Evolutionary conservation across 37 sponge, comb jelly and placozoan species (phyloP).

Genomic region (Ephydatia muelleri): DNA sequence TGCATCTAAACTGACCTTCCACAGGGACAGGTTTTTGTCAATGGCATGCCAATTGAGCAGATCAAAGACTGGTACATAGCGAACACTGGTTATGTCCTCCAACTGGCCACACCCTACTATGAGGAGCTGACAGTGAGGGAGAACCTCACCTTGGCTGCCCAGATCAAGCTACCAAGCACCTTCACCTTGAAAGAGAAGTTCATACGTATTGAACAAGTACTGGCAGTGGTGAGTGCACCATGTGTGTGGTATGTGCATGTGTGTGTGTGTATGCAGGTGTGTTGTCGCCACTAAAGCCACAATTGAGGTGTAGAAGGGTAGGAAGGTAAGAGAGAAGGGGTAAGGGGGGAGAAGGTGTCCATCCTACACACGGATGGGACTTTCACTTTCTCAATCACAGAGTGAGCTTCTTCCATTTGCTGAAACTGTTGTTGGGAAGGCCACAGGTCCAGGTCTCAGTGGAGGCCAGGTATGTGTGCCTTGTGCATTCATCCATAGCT

Average conservation of each 20-base stretch:
- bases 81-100: constrained; percentile 44
- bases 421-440: constrained; percentile 73
- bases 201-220: constrained; percentile 25
- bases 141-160: constrained; percentile 42
- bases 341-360: background rate
- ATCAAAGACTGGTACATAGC: constrained; percentile 24
- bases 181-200: constrained; percentile 7
- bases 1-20: constrained; percentile 9
- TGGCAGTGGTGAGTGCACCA: constrained; percentile 10
- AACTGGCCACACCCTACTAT: constrained; percentile 43
- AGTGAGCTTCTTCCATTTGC: constrained; percentile 57
- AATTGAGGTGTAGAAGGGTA: background rate
- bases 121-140: constrained; percentile 44
- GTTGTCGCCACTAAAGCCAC: background rate
- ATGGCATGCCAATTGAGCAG: constrained; percentile 17
- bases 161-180: constrained; percentile 2
- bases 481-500: no score
- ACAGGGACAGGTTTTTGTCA: constrained; percentile 26
- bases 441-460: constrained; percentile 79
- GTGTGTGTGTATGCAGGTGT: no score
- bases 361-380: background rate
- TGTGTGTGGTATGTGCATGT: background rate
- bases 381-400: constrained; percentile 6
- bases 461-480: constrained; percentile 75
- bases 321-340: no score